Evolutionary conservation across 2,888 invertebrate genomes (phyloP), one percentile per base, ranked within the genome.

Genomic region (Andrena camellia): DNA sequence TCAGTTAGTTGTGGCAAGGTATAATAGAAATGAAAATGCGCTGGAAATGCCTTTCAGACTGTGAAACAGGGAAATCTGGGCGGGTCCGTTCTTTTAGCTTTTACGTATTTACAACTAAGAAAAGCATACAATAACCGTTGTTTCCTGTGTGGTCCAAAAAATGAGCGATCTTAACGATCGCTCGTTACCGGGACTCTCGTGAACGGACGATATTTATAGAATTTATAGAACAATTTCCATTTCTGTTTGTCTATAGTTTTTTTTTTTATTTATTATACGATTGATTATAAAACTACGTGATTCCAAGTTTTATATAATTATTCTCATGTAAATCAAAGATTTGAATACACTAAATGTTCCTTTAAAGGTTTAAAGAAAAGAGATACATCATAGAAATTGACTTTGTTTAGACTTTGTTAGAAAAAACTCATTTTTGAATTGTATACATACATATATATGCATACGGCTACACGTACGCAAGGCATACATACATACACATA

Each of bases 351-450:
- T 4, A 42, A 42, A 17, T 5, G 42, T 42, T 42, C 42, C 13
- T 42, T 42, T 17, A 42, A 42, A 4, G 42, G 42, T 42, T 42
- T 42, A 42, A 42, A 42, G 1, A 17, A 42, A 42, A 17, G 4
- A 42, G 42, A 42, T 5, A 5, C 4, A 17, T 42, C 17, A 0
- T 42, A 4, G 1, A 17, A 42, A 17, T n/a, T 17, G 42, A 42
- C 80, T 79, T 85, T n/a, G n/a, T 87, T 78, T 85, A 83, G 83
- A 77, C 59, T 74, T 80, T 82, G 82, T 64, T 81, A 81, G 82
- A 81, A 31, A 35, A 81, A 81, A 84, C 81, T 73, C 87, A 87
- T 90, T 90, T 90, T 89, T 78, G 85, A 89, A 86, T 90, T 90
- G 86, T 90, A 90, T 90, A 88, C 89, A 87, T 88, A 80, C 83